A percentile compares a stretch with the other conserved stretches of the same genome.
Conservation (phyloP, 2,888 invertebrate genomes). For the Orthonychiurus folsomi region DNA sequence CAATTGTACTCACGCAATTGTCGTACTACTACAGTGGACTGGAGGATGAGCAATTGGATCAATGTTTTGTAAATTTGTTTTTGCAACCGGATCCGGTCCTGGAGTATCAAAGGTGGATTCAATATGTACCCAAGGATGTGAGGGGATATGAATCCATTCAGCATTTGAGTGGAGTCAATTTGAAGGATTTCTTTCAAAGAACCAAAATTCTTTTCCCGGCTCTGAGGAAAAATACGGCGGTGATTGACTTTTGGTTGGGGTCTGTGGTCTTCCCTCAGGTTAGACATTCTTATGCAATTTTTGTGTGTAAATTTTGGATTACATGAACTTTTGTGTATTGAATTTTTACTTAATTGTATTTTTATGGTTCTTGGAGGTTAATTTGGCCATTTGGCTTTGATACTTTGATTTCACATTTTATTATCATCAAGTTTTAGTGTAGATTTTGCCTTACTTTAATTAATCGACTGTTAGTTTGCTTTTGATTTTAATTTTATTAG, state of each 20-base stretch:
- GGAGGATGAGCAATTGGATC: conserved; percentile 20
- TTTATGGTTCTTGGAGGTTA: no score
- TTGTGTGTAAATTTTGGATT: not conserved
- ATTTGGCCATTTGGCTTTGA: no score
- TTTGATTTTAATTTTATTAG: not conserved
- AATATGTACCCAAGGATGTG: not conserved
- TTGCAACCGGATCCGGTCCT: conserved; percentile 1
- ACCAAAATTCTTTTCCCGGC: conserved; percentile 16
- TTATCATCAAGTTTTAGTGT: no score
- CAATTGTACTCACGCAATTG: conserved; percentile 29
- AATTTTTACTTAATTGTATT: no score
- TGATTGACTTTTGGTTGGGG: conserved; percentile 23
- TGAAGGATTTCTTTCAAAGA: conserved; percentile 21
- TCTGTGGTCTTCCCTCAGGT: conserved; percentile 17
- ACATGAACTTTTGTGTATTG: no score
- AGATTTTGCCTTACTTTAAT: no score
- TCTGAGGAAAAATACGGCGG: conserved; percentile 17
- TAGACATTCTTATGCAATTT: not conserved
- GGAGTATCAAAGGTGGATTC: conserved; percentile 14
- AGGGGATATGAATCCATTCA: conserved; percentile 7
- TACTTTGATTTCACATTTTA: no score
- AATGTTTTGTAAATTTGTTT: conserved; percentile 16
- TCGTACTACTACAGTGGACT: conserved; percentile 36
- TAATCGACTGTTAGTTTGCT: no score
- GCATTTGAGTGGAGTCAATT: conserved; percentile 18